Evolutionary conservation across 2,113 vertebrate genomes (phyloP), one percentile per base, ranked within the genome.

Genomic region (Microtus richardsoni): DNA sequence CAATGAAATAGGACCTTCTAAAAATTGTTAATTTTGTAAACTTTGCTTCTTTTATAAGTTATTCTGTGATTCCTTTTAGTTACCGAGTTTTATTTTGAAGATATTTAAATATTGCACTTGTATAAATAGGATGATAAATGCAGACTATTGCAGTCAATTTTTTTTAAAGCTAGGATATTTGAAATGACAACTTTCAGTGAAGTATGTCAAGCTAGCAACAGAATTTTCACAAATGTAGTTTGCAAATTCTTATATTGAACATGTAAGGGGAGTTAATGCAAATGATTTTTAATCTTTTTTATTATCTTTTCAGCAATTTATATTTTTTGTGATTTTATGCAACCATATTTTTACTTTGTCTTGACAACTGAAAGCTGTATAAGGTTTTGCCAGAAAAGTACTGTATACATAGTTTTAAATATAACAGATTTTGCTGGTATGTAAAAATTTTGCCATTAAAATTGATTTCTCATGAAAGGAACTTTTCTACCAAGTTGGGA

Each of bases 101-200:
- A 97, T 93, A 93, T 95, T 97, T 97, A 96, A 97, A 93, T 97
- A 96, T 92, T 98, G 98, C 97, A 98, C 97, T 98, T 98, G 92
- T 97, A 95, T 91, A 98, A 98, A 97, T 91, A 97, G 92, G 92
- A 96, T 26, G 94, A 95, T 93, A 95, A 96, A 98, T 21, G 74
- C 96, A 98, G 87, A 22, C 85, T 97, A 89, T 97, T 97, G 62
- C 87, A 96, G 95, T 97, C 94, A 94, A 95, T 95, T 98, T 91
- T 96, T 97, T 97, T 97, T 94, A 97, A 97, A 97, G 97, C 58
- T 97, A 88, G 77, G 92, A 83, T 96, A 96, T 98, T 97, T 97
- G 97, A 97, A 97, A 97, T 98, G 96, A 97, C 64, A 95, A 86
- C 82, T 97, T 96, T 96, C 92, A 89, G 95, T 93, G 77, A 74